A percentile compares a stretch with the other conserved stretches of the same genome.
phyloP scores from a whole-genome alignment of 2,113 vertebrate genomes.

The Camelus dromedarius region DNA sequence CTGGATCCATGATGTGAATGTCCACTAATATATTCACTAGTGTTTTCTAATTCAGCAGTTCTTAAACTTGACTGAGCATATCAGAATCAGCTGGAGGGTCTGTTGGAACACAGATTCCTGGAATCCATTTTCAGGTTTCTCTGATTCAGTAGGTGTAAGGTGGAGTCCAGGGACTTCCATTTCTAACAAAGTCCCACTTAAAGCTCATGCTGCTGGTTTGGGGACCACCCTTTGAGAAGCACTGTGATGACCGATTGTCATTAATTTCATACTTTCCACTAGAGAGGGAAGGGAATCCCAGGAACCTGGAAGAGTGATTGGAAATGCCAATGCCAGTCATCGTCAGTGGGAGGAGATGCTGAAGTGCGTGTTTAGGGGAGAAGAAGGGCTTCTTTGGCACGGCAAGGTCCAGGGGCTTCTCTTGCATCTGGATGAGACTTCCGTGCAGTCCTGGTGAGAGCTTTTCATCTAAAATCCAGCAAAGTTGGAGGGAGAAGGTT shows the following conservation, averaged over 20 bases:
- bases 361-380: background rate
- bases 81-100: background rate
- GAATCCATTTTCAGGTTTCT: background rate
- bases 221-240: background rate
- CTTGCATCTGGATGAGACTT: background rate
- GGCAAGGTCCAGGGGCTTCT: background rate
- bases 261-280: background rate
- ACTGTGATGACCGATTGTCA: background rate
- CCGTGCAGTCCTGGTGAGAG: background rate
- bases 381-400: background rate
- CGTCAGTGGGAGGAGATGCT: background rate
- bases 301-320: background rate
- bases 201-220: background rate
- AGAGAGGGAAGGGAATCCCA: background rate
- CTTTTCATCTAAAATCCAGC: background rate
- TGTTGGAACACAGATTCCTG: background rate
- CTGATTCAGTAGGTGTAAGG: background rate
- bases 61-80: background rate
- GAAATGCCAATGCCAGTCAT: background rate
- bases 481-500: background rate
- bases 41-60: background rate
- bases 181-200: background rate
- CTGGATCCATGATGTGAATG: background rate
- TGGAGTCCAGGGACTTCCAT: background rate
- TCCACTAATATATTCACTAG: background rate